Evolutionary conservation across 2,113 vertebrate species (phyloP).

Genomic region (Narcine bancroftii): DNA sequence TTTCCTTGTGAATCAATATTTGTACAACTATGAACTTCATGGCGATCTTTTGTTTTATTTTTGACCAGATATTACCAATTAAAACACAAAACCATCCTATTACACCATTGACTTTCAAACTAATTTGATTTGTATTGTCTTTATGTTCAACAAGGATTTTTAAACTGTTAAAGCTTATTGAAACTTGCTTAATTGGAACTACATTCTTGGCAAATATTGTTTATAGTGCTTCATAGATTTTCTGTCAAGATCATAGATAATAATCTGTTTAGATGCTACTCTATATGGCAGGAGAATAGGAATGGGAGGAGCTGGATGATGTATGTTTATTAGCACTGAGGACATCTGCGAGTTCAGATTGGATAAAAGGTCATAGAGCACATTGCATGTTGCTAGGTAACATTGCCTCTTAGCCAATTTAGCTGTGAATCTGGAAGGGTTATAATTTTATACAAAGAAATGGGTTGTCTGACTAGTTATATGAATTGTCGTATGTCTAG

Average conservation of each 20-base stretch:
- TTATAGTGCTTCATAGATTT: neutral
- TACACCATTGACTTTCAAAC: neutral
- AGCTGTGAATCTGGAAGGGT: slow-evolving; percentile 65
- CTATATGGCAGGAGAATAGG: slow-evolving; percentile 43
- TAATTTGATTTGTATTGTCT: neutral
- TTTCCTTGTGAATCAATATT: neutral
- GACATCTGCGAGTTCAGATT: slow-evolving; percentile 69
- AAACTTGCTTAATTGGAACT: slow-evolving; percentile 12
- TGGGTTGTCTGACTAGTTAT: slow-evolving; percentile 55
- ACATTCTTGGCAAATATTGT: slow-evolving; percentile 7
- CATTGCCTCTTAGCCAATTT: slow-evolving; percentile 71
- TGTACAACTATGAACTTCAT: neutral
- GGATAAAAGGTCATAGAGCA: slow-evolving; percentile 69
- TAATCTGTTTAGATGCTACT: neutral
- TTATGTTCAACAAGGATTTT: neutral
- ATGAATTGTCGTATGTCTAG: slow-evolving; percentile 32
- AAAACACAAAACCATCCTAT: neutral
- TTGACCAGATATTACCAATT: neutral
- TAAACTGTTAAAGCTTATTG: neutral
- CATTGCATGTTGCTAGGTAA: slow-evolving; percentile 79
- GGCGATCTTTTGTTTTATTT: neutral
- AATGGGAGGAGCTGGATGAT: slow-evolving; percentile 55
- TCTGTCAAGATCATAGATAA: slow-evolving; percentile 7
- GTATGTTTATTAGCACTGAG: slow-evolving; percentile 69
- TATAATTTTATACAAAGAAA: slow-evolving; percentile 57